Base-by-base conservation (phyloP, 2,888 invertebrate species). In the Protonemura montana region DNA sequence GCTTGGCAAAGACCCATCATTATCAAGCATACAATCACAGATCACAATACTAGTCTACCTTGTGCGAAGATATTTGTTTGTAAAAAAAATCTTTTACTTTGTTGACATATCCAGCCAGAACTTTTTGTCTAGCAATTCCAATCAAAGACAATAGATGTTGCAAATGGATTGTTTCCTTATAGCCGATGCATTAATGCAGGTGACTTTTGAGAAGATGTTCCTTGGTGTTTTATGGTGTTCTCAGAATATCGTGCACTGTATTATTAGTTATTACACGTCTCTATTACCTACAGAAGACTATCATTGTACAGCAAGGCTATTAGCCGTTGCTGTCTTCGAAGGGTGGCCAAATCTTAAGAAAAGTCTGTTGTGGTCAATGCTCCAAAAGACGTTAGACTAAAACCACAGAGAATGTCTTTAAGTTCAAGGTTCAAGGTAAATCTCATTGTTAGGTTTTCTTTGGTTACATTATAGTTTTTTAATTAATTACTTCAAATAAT, bases 201-300 rank as follows among this genome's bases (percentile, higher is more conserved):
- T 59, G 7, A 21, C 59, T 59, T 59, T 26, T 78, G 26, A 78
- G 78, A 78, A 78, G 76, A 26, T 26, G 27, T 78, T 78, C 78
- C 13, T 26, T 78, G 10, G 28, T 78, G 78, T 78, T 78, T 78
- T 78, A 78, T 78, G 78, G 13, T n/a, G 78, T 78, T 78, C 78
- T 78, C n/a, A 78, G 78, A 78, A 78, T 10, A 78, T 25, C 78
- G 13, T n/a, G 26, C 27, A 27, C 78, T 78, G 26, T 28, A 78
- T 28, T 78, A 78, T 78, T 59, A 78, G 78, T 78, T 78, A 78
- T 78, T 78, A 78, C 28, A 78, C 59, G 78, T 78, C 78, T 5
- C 78, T 78, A 78, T 78, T 78, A n/a, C n/a, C n/a, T n/a, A 78
- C 28, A 78, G 78, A 26, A 78, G 78, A 78, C 78, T 27, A 78